Percentiles rank a stretch among this genome's conserved stretches.
phyloP scores from a whole-genome alignment of 1,140 invertebrate species.

The Oscheius sp. region DNA sequence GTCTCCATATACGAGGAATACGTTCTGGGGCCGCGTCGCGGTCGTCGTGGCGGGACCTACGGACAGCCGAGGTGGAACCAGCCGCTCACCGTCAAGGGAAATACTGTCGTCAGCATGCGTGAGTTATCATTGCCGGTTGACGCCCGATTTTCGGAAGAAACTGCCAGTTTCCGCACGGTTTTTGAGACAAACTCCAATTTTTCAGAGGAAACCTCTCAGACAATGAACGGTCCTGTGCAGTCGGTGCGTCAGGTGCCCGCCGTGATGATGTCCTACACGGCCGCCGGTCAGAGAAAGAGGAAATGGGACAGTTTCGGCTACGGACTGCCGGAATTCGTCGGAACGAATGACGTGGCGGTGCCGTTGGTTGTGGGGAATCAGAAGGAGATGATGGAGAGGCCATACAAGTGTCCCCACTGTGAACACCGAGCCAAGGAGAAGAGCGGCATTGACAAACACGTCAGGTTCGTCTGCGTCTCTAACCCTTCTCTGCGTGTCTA shows the following conservation, averaged over 20 bases:
- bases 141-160: too few species aligned
- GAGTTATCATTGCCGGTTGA: too few species aligned
- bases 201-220: too few species aligned
- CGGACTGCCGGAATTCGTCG: constrained; percentile 1
- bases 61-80: background rate
- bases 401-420: constrained; percentile 41
- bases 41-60: constrained; percentile 9
- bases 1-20: constrained; percentile 25
- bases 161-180: too few species aligned
- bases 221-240: too few species aligned
- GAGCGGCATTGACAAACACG: constrained; percentile 37
- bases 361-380: constrained; percentile 14
- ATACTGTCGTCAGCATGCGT: background rate
- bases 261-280: background rate
- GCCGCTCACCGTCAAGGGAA: background rate
- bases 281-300: background rate
- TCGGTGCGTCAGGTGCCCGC: background rate
- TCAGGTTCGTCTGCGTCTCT: constrained; percentile 15
- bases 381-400: constrained; percentile 30
- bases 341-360: background rate
- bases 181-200: too few species aligned
- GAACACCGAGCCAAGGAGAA: constrained; percentile 41
- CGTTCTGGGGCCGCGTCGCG: constrained; percentile 9
- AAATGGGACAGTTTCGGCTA: background rate
- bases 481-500: too few species aligned